Evolutionary conservation across 2,888 invertebrate genomes (phyloP), one percentile per base, ranked within the genome.

Genomic region (Troides aeacus): DNA sequence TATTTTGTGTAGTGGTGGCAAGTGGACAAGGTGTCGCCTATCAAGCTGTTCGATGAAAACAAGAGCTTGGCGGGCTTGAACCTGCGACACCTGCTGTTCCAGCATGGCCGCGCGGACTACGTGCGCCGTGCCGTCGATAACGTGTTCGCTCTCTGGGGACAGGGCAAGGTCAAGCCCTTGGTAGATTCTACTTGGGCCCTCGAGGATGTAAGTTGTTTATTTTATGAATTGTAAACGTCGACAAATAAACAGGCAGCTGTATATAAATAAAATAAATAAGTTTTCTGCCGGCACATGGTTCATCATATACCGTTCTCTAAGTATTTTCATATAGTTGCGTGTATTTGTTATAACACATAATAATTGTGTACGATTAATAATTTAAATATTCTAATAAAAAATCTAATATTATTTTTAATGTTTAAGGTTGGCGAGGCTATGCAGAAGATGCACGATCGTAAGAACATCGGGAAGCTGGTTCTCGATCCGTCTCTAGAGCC

Each of bases 391-490:
- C n/a, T 53, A 5, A 53, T 1, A 18, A 18, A 53, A 53, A 53
- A n/a, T n/a, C 53, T n/a, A 12, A 18, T 1, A 7, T n/a, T 53
- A 4, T 53, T 53, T 24, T 15, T 21, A 17, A 62, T 42, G 5
- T 50, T 30, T 30, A 3, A 96, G 96, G 96, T 97, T 21, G 95
- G 95, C 39, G 97, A 97, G 81, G 97, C 97, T 8, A 97, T 98
- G 97, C 97, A 97, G 88, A 97, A 97, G 88, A 96, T 98, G 95
- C 97, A 97, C 88, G 97, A 97, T 81, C 95, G 97, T 81, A 97
- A 97, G 90, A 97, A 98, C 89, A 95, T 97, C 79, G 98, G 98
- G 69, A 97, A 97, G 88, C 94, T 98, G 62, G 94, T 97, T 61
- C 90, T 98, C 74, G 97, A 97, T 83, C 97, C 97, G 36, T 95